Conservation (phyloP, 2,797 vertebrate genomes). For the Danio choprae region DNA sequence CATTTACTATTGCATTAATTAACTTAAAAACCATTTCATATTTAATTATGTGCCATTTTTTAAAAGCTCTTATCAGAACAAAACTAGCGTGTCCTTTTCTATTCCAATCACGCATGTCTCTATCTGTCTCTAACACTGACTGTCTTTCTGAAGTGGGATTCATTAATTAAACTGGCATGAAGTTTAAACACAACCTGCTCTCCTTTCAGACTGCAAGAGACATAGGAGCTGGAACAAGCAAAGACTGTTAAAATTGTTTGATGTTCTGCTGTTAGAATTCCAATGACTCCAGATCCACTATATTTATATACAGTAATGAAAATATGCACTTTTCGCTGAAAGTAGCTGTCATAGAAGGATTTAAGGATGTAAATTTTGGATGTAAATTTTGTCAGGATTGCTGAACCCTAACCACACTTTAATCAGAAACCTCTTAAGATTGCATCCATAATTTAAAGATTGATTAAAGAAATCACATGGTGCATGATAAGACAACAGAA, state of each 20-base stretch:
- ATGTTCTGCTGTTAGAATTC: neutral
- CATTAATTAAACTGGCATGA: slow-evolving; percentile 35
- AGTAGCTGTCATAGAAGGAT: neutral
- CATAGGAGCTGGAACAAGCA: neutral
- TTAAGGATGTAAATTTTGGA: no score
- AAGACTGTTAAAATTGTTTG: neutral
- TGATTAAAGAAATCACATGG: neutral
- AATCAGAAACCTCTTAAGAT: slow-evolving; percentile 27
- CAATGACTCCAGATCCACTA: neutral
- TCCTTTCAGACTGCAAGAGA: slow-evolving; percentile 30
- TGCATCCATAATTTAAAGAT: neutral
- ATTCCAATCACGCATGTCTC: slow-evolving; percentile 45
- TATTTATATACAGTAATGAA: no score
- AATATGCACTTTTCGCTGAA: neutral
- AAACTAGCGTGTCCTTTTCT: slow-evolving; percentile 18
- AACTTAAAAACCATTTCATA: no score
- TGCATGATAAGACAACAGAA: slow-evolving; percentile 5
- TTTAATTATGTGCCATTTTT: slow-evolving; percentile 8
- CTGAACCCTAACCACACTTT: slow-evolving; percentile 31
- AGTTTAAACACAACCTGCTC: slow-evolving; percentile 42
- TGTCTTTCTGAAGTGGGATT: slow-evolving; percentile 39
- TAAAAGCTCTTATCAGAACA: slow-evolving; percentile 29
- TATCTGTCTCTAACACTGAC: slow-evolving; percentile 38
- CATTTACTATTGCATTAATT: no score
- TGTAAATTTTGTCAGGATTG: slow-evolving; percentile 5